Percentiles rank a stretch among this genome's conserved stretches.
Evolutionary conservation across 2,888 invertebrate species (phyloP).

Genomic region (Leucophenga montana): DNA sequence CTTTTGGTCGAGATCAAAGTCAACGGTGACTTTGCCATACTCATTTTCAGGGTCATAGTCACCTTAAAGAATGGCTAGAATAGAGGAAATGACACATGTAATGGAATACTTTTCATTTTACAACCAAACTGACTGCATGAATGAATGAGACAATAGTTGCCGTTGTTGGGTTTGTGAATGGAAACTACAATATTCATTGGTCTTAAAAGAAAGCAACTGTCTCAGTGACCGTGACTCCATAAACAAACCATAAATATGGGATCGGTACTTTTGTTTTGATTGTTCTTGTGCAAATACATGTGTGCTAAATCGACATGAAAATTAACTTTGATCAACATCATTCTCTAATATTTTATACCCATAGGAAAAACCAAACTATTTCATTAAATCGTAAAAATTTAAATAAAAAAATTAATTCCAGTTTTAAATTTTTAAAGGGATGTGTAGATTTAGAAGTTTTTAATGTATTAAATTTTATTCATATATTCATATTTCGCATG

Average conservation of each 20-base stretch:
- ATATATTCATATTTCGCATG: too few species aligned
- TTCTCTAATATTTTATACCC: too few species aligned
- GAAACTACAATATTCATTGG: not conserved
- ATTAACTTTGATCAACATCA: too few species aligned
- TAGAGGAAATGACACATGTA: not conserved
- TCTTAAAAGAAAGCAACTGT: conserved; percentile 6
- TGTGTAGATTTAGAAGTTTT: too few species aligned
- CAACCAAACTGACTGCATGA: not conserved
- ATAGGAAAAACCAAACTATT: too few species aligned
- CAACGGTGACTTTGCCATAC: not conserved
- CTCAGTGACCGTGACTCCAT: not conserved
- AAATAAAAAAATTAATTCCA: too few species aligned
- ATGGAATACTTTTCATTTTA: not conserved
- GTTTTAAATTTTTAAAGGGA: too few species aligned
- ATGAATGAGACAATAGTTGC: conserved; percentile 1
- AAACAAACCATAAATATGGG: not conserved
- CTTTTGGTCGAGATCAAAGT: conserved; percentile 3
- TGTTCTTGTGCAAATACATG: conserved; percentile 13
- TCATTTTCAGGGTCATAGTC: conserved; percentile 5
- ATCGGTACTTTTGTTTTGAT: conserved; percentile 14
- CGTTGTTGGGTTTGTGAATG: not conserved
- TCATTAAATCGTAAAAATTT: too few species aligned
- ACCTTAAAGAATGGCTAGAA: conserved; percentile 8
- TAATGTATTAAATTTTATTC: too few species aligned
- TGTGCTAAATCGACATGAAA: not conserved